Conservation (phyloP, 2,888 invertebrate genomes). For the Papilio protenor region DNA sequence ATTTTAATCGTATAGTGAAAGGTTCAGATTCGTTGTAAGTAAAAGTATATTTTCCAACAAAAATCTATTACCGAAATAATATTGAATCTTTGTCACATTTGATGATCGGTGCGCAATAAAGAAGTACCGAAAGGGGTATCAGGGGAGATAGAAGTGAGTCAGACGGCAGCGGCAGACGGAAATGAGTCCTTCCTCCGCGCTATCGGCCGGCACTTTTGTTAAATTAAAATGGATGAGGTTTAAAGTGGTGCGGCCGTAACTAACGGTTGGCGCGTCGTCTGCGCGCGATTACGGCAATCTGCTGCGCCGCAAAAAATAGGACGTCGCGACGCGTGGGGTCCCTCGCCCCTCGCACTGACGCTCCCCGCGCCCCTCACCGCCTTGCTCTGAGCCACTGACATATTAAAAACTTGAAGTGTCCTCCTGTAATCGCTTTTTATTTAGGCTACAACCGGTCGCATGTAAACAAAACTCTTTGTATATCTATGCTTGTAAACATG, state of each 20-base stretch:
- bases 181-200: slow-evolving; percentile 81
- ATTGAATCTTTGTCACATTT: neutral
- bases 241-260: slow-evolving; percentile 82
- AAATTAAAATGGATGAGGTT: slow-evolving; percentile 84
- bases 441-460: neutral
- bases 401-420: slow-evolving; percentile 23
- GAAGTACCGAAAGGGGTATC: slow-evolving; percentile 26
- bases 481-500: too few relatives aligned
- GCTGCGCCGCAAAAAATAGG: slow-evolving; percentile 66
- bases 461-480: neutral
- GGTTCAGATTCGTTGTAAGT: neutral
- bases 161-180: slow-evolving; percentile 69
- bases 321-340: slow-evolving; percentile 71
- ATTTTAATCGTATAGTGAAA: too few relatives aligned
- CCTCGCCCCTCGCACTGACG: slow-evolving; percentile 50
- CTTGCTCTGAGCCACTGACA: slow-evolving; percentile 11
- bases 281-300: slow-evolving; percentile 70
- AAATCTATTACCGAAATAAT: neutral
- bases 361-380: slow-evolving; percentile 38
- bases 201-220: slow-evolving; percentile 83
- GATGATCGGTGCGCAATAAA: slow-evolving; percentile 26
- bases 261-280: slow-evolving; percentile 77
- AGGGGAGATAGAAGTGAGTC: slow-evolving; percentile 52
- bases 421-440: slow-evolving; percentile 37
- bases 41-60: neutral